Conservation (phyloP, 2,888 invertebrate species). For the Psococerastis gibbosa region DNA sequence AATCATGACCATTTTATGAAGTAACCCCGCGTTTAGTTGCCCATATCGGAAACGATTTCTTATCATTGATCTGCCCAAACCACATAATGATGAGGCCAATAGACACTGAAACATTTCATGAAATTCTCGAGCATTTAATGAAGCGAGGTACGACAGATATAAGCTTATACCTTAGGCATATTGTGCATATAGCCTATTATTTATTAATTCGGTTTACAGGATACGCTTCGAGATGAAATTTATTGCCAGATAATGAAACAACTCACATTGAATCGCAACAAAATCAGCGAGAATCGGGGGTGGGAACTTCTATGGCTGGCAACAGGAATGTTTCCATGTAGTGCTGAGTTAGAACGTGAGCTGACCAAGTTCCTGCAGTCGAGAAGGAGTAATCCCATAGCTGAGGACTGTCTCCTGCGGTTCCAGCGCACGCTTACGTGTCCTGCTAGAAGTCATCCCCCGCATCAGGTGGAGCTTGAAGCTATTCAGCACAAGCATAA, state of each 20-base stretch:
- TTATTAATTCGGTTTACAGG: slow-evolving; percentile 26
- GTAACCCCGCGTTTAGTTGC: too few species aligned
- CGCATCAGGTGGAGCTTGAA: slow-evolving; percentile 85
- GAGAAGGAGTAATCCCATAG: slow-evolving; percentile 47
- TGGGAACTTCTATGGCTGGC: slow-evolving; percentile 91
- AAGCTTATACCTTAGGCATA: neutral
- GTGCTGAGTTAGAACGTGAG: slow-evolving; percentile 53
- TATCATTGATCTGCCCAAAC: too few species aligned
- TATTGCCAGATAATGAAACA: slow-evolving; percentile 93
- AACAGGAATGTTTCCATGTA: slow-evolving; percentile 70
- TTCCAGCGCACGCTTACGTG: slow-evolving; percentile 57
- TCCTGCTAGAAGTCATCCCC: slow-evolving; percentile 61
- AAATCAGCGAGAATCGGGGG: slow-evolving; percentile 71
- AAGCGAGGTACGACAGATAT: neutral
- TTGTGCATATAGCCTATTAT: slow-evolving; percentile 6
- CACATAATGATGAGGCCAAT: too few species aligned
- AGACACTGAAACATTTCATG: too few species aligned
- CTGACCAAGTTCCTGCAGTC: slow-evolving; percentile 55
- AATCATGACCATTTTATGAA: neutral
- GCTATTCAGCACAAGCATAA: slow-evolving; percentile 86
- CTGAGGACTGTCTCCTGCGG: slow-evolving; percentile 62
- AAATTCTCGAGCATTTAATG: too few species aligned
- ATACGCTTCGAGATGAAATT: slow-evolving; percentile 67
- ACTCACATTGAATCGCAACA: slow-evolving; percentile 68
- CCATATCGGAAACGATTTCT: too few species aligned